These are phyloP conservation scores for Microtus pennsylvanicus DNA, from an alignment of 2,113 vertebrate species.

Conservation along the genomic window DNA sequence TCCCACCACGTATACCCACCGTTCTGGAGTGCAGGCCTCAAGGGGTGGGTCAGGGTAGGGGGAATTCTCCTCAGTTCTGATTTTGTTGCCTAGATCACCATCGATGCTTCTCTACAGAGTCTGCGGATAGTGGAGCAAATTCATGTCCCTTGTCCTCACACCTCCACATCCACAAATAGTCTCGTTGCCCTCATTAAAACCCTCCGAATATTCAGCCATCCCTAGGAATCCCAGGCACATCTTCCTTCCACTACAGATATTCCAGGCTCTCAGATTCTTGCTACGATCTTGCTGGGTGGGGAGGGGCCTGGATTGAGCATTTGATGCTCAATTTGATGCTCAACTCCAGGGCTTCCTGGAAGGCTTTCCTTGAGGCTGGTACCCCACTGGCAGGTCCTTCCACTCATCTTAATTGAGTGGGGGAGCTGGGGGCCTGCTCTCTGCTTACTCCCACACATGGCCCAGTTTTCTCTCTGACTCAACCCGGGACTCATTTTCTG, in stretches of 20 bases:
- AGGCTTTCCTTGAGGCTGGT: not conserved
- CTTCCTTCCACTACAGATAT: not conserved
- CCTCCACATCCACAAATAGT: not conserved
- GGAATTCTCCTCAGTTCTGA: too few species aligned
- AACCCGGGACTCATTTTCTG: not conserved
- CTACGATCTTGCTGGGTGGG: not conserved
- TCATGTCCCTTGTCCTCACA: too few species aligned
- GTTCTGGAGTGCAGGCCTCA: fast-evolving
- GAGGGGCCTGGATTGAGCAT: not conserved
- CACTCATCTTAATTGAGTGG: not conserved
- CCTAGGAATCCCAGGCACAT: not conserved
- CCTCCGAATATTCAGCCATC: not conserved
- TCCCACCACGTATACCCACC: fast-evolving
- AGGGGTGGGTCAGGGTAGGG: not conserved
- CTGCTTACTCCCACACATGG: not conserved
- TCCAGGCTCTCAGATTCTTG: not conserved
- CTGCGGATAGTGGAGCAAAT: not conserved
- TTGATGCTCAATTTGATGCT: not conserved
- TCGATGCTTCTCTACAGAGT: not conserved
- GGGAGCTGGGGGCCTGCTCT: not conserved
- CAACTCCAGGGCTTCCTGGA: not conserved
- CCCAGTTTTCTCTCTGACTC: conserved; percentile 24
- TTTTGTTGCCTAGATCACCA: not conserved
- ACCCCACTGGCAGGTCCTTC: not conserved
- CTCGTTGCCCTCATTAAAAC: not conserved